Base-by-base conservation (phyloP, 2,888 invertebrate species). In the Amphipoea lucens region DNA sequence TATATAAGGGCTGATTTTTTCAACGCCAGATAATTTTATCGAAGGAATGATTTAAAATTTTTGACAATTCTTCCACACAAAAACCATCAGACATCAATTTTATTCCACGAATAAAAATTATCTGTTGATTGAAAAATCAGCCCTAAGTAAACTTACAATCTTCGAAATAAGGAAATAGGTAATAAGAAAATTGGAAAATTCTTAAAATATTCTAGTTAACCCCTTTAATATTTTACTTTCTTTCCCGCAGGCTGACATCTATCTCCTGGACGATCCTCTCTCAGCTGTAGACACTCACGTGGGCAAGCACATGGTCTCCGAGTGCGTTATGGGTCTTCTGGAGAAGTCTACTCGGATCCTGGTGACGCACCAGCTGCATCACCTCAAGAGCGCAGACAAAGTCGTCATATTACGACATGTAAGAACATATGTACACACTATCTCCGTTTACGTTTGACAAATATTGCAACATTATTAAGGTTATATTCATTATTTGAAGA, bases 331-430 rank as follows among this genome's bases (percentile, higher is more conserved):
- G 87, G 97, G 97, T 0, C 95, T 97, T 66, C 94, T 98, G 76
- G 95, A 96, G 29, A 95, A 97, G 78, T 97, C 98, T 91, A 98
- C 98, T 4, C 97, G 98, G 68, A 97, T 99, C 83, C 97, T 99
- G 11, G 98, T 98, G 78, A 99, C 99, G 0, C 99, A 99, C 94
- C 99, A 99, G 92, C 95, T 98, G n/a, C 99, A 99, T 91, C 98
- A 98, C 90, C 96, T 98, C 48, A 97, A 97, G 88, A 92, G 96
- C 36, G 98, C 97, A 1, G 97, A 98, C 92, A 96, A 96, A 83
- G 97, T 98, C 71, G 93, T 98, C 83, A 96, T 98, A 79, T 92
- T 98, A 76, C 97, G 97, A 78, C 97, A 98, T 91, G 98, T 98
- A 90, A 97, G 97, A 96, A 45, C n/a, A 48, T 12, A 42, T 11